phyloP scores from a whole-genome alignment of 1,140 invertebrate genomes.

The Diachasmimorpha longicaudata region DNA sequence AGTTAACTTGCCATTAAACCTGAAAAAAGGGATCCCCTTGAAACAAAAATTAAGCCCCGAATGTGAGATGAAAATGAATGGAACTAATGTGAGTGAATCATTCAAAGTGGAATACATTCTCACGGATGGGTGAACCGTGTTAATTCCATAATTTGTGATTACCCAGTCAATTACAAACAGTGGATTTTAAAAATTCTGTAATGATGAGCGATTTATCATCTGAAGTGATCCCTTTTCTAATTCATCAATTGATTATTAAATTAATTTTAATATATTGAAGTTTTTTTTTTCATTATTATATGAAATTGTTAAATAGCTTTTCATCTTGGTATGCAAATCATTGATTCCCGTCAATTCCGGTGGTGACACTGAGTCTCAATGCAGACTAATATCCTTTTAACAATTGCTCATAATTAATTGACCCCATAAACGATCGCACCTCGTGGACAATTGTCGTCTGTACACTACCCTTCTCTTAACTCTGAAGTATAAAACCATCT shows the following conservation, averaged over 20 bases:
- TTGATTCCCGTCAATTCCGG: not conserved
- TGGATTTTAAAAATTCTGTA: no score
- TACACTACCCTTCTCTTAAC: not conserved
- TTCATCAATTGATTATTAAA: no score
- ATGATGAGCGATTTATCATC: no score
- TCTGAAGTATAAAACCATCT: not conserved
- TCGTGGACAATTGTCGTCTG: not conserved
- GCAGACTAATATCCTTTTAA: conserved; percentile 28
- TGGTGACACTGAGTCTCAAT: conserved; percentile 1
- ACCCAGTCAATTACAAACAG: not conserved
- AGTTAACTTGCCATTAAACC: not conserved
- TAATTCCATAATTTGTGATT: not conserved
- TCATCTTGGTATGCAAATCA: not conserved
- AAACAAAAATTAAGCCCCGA: not conserved
- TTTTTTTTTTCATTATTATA: no score
- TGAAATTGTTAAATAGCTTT: no score
- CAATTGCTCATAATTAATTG: conserved; percentile 22
- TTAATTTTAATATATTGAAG: no score
- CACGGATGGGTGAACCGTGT: not conserved
- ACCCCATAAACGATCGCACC: conserved; percentile 11
- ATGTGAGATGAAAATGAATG: not conserved
- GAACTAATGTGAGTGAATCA: not conserved
- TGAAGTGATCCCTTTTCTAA: no score
- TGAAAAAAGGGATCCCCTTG: not conserved
- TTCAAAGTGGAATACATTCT: not conserved